Evolutionary conservation across 2,113 vertebrate species (phyloP).

Genomic region (Butorides virescens): DNA sequence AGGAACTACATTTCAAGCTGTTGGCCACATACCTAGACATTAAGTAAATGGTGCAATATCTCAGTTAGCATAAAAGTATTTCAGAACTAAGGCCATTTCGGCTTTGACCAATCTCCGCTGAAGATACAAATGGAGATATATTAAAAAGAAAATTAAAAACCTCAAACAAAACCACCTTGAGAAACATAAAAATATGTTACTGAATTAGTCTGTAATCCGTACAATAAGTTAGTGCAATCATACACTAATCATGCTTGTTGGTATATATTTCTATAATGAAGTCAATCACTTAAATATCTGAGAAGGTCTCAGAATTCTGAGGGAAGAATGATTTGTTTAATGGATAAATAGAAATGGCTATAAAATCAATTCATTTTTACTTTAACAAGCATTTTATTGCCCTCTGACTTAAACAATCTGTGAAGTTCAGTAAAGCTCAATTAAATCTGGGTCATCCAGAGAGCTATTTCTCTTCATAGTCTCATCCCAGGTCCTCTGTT

Average conservation of each 20-base stretch:
- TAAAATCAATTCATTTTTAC: not conserved
- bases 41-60: constrained; percentile 1
- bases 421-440: not conserved
- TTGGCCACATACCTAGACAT: constrained; percentile 31
- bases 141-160: not conserved
- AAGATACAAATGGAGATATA: not conserved
- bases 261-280: not conserved
- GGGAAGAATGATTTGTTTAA: not conserved
- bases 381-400: not conserved
- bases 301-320: not conserved
- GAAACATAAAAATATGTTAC: not conserved
- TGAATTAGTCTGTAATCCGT: not conserved
- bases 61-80: not conserved
- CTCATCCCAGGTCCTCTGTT: not conserved
- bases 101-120: not conserved
- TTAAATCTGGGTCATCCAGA: not conserved
- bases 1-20: constrained; percentile 16
- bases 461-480: not conserved
- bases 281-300: not conserved
- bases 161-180: not conserved
- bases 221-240: not conserved
- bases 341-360: not conserved
- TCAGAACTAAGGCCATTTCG: not conserved
- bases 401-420: not conserved
- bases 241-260: not conserved